These are phyloP conservation scores for Coreoperca whiteheadi DNA, from an alignment of 2,113 vertebrate species.

Conservation along the genomic window DNA sequence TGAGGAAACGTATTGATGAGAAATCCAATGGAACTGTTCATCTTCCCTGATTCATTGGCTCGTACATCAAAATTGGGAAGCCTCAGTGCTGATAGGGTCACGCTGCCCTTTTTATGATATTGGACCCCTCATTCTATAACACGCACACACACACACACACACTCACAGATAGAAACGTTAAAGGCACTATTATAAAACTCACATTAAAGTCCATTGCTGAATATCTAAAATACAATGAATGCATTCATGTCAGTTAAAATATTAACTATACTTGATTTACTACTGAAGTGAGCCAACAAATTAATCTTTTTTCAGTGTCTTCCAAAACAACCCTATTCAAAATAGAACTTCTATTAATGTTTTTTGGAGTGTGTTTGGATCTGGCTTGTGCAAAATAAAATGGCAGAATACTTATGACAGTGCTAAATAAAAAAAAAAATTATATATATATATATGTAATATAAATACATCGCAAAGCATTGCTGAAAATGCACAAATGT, in stretches of 20 bases:
- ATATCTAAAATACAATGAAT: not conserved
- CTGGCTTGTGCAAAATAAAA: not conserved
- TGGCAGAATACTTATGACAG: not conserved
- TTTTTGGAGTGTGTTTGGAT: too few relatives aligned
- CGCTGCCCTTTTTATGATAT: conserved; percentile 45
- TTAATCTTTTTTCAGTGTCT: too few relatives aligned
- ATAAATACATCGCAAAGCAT: too few relatives aligned
- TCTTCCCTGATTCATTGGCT: conserved; percentile 40
- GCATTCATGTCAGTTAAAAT: not conserved
- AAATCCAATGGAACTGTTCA: conserved; percentile 47
- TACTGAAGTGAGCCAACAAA: not conserved
- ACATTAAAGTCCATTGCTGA: conserved; percentile 12
- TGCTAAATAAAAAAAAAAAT: too few relatives aligned
- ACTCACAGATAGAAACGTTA: not conserved
- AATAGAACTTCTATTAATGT: too few relatives aligned
- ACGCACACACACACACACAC: not conserved
- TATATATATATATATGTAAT: too few relatives aligned
- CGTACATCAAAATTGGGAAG: conserved; percentile 20
- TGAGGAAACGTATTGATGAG: conserved; percentile 34
- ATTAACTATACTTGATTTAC: not conserved
- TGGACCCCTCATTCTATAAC: not conserved
- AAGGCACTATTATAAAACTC: not conserved
- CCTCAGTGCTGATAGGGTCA: conserved; percentile 52
- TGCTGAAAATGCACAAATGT: too few relatives aligned
- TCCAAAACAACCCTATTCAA: too few relatives aligned